phyloP scores from a whole-genome alignment of 2,113 vertebrate genomes.

The Indri indri region DNA sequence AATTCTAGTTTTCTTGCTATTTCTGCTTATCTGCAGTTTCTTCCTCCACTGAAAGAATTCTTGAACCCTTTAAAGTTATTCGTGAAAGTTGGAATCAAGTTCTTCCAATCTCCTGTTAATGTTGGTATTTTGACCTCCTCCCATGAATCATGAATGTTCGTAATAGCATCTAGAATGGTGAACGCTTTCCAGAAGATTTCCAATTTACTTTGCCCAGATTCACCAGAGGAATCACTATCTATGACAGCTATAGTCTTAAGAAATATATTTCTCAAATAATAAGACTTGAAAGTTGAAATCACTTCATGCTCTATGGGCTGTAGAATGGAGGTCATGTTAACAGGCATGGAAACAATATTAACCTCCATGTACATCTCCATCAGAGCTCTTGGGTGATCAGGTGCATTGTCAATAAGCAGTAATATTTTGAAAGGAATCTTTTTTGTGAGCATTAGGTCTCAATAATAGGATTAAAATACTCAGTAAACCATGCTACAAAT shows the following conservation, averaged over 20 bases:
- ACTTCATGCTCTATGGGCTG: not conserved
- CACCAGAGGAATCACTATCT: not conserved
- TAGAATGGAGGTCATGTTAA: not conserved
- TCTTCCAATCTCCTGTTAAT: not conserved
- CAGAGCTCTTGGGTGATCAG: not conserved
- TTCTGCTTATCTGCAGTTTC: not conserved
- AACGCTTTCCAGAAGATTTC: not conserved
- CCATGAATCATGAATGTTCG: not conserved
- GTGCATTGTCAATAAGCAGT: not conserved
- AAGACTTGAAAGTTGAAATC: not conserved
- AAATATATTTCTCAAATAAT: not conserved
- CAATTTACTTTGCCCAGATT: not conserved
- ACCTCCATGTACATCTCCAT: not conserved
- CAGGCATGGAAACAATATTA: not conserved
- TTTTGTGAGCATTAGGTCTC: not conserved
- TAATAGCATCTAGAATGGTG: not conserved
- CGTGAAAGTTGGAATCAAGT: not conserved
- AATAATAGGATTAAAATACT: not conserved
- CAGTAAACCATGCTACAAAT: not conserved
- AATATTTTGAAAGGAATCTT: not conserved
- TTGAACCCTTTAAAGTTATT: not conserved
- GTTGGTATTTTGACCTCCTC: not conserved
- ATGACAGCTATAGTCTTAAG: not conserved
- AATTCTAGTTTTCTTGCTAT: not conserved
- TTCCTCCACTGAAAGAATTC: not conserved